These are phyloP conservation scores for Ceratina japonica DNA, from an alignment of 1,140 invertebrate genomes.

Conservation along the genomic window DNA sequence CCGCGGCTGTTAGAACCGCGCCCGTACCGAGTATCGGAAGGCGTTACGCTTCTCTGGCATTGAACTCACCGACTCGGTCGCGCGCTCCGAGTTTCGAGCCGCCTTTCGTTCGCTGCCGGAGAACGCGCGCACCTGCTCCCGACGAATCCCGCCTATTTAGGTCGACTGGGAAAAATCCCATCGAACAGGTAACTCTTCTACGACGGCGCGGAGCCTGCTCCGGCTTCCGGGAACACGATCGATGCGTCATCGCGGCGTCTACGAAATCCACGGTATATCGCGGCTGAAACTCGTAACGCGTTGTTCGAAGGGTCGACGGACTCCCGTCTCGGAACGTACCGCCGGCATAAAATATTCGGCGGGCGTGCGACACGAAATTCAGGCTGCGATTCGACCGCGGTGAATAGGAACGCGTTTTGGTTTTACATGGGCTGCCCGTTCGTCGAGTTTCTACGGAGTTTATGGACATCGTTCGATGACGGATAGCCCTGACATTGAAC, in stretches of 20 bases:
- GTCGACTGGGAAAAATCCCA: too few relatives aligned
- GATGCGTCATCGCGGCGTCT: background rate
- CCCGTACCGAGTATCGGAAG: slow-evolving; percentile 6
- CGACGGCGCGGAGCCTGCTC: too few relatives aligned
- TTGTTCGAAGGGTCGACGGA: slow-evolving; percentile 48
- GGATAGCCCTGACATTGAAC: slow-evolving; percentile 70
- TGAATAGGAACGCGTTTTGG: slow-evolving; percentile 1
- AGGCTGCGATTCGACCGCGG: background rate
- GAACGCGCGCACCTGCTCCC: slow-evolving; percentile 16
- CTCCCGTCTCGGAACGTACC: slow-evolving; percentile 43
- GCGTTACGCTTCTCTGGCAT: slow-evolving; percentile 54
- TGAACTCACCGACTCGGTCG: slow-evolving; percentile 49
- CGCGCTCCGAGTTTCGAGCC: background rate
- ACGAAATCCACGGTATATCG: background rate
- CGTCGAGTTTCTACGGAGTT: background rate
- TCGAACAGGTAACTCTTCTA: too few relatives aligned
- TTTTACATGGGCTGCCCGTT: background rate
- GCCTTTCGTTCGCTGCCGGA: too few relatives aligned
- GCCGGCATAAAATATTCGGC: slow-evolving; percentile 59
- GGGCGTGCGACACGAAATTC: slow-evolving; percentile 49
- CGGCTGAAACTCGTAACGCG: background rate
- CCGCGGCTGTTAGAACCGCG: background rate
- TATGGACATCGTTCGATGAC: slow-evolving; percentile 50
- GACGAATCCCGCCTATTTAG: too few relatives aligned
- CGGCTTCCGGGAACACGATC: background rate